phyloP scores from a whole-genome alignment of 2,113 vertebrate genomes.

The Ginglymostoma cirratum region DNA sequence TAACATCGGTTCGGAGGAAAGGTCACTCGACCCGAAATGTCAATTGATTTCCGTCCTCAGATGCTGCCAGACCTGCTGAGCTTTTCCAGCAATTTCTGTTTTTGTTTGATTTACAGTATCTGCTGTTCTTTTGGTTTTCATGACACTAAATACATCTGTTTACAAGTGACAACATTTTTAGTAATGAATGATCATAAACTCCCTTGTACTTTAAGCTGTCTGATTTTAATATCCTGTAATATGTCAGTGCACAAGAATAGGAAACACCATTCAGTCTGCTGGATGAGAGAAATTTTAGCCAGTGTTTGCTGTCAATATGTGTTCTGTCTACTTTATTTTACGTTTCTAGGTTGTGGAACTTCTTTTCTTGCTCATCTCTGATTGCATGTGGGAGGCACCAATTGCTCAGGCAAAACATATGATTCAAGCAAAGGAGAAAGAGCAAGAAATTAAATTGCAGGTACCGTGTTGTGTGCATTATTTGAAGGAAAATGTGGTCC shows the following conservation, averaged over 20 bases:
- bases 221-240: not conserved
- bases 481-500: not conserved
- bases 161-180: not conserved
- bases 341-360: slow-evolving; percentile 77
- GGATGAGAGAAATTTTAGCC: not conserved
- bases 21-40: too few species aligned
- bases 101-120: too few species aligned
- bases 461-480: slow-evolving; percentile 48
- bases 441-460: slow-evolving; percentile 85
- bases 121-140: too few species aligned
- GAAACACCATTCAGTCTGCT: too few species aligned
- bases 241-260: not conserved
- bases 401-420: slow-evolving; percentile 84
- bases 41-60: too few species aligned
- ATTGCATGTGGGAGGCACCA: slow-evolving; percentile 97
- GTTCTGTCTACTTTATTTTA: slow-evolving; percentile 27
- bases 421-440: slow-evolving; percentile 79
- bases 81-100: too few species aligned
- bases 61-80: too few species aligned
- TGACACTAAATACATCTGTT: not conserved
- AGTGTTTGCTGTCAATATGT: not conserved
- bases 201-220: not conserved
- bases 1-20: too few species aligned
- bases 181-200: not conserved
- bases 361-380: slow-evolving; percentile 83